Evolutionary conservation across 2,797 vertebrate genomes (phyloP), one percentile per base, ranked within the genome.

Genomic region (Rousettus madagascariensis): DNA sequence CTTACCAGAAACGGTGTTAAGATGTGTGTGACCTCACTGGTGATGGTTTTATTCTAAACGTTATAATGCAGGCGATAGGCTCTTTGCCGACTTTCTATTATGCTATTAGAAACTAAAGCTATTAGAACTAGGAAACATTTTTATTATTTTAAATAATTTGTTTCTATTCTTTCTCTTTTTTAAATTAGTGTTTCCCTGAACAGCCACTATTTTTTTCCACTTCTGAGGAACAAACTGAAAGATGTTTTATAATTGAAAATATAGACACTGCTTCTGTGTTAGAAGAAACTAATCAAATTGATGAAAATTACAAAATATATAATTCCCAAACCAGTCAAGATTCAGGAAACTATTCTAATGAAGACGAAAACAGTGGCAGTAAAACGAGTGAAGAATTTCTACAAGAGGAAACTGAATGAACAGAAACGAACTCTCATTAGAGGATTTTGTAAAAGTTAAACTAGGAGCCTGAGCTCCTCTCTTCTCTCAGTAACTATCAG

Each of bases 271-370:
- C 72, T 49, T 0, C 46, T 30, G 1, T 53, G 24, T n/a, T n/a
- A 65, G 82, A 97, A 3, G 96, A 96, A 87, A 72, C 59, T 12
- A 43, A n/a, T 19, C n/a, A 82, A 2, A 24, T 28, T 0, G 75
- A 82, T 8, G 91, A 90, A 6, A 95, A 94, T 61, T 93, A 93
- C 41, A 86, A 41, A 43, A 77, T 79, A 17, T 96, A 97, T 55
- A 94, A 2, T 75, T 97, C 97, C 19, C 97, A 98, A 33, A 97
- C 71, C 49, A 98, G 93, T 51, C 89, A 93, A 20, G 98, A 99
- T 93, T 99, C 98, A 0, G 98, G 98, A 46, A 98, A 98, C 95
- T 99, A 98, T 9, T 98, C 98, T 1, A 98, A 97, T 0, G 97
- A 98, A 1, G 97, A 97, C 0, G 97, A 97, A 55, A 96, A 46